Conservation (phyloP, 2,888 invertebrate species). For the Leptopilina drosophilae region DNA sequence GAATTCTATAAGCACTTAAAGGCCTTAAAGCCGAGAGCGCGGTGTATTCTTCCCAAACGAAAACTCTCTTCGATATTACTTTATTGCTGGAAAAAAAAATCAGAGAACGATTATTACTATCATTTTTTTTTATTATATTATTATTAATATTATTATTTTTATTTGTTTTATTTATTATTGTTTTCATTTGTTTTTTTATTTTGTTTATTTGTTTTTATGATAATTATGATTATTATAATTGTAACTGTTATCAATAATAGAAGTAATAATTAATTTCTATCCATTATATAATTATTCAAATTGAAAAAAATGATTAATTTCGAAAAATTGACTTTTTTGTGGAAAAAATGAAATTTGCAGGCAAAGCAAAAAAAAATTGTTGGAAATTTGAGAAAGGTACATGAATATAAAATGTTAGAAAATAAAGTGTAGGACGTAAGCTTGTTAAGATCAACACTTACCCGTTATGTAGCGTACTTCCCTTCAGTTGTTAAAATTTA, state of each 20-base stretch:
- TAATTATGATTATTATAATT: no score
- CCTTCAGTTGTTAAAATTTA: conserved; percentile 25
- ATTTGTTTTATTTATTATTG: no score
- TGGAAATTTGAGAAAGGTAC: not conserved
- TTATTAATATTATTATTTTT: not conserved
- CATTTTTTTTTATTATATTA: not conserved
- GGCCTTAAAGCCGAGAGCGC: not conserved
- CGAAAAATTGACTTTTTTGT: no score
- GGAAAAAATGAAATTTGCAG: not conserved
- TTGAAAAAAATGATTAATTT: no score
- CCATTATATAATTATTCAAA: no score
- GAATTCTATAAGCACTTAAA: not conserved
- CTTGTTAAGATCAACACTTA: conserved; percentile 24
- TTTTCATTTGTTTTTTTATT: no score
- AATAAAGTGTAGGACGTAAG: conserved; percentile 3
- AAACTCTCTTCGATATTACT: no score
- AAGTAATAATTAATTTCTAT: no score
- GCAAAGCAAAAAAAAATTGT: not conserved
- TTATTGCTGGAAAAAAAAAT: not conserved
- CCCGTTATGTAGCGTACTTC: conserved; percentile 18
- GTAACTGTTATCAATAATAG: no score
- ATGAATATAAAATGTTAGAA: not conserved
- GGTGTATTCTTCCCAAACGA: no score
- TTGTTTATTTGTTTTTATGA: no score
- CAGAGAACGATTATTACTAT: not conserved